Evolutionary conservation across 2,113 vertebrate species (phyloP), one percentile per base, ranked within the genome.

Genomic region (Indicator maculatus): DNA sequence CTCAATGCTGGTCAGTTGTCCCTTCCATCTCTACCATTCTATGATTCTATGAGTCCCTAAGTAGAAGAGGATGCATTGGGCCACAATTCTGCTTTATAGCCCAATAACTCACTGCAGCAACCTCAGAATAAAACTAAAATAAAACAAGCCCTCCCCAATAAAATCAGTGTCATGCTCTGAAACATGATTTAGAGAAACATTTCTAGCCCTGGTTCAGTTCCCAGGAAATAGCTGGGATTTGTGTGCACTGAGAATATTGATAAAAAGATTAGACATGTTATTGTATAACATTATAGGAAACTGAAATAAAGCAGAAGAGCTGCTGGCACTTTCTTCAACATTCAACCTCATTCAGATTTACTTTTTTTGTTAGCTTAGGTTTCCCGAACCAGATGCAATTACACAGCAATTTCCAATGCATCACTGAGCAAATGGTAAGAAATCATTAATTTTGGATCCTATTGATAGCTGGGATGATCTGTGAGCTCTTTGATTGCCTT

Each of bases 41-140:
- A 16, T 16, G 41, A 44, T 44, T 44, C 41, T 44, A 16, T 44
- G 41, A 44, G 41, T 16, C 41, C 16, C 58, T 83, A 94, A 94
- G 85, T 36, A 80, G 23, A 60, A 88, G 19, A 89, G 91, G 91
- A 93, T 6, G 1, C 61, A 74, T 78, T 92, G 86, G 65, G 58
- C 27, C 28, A 59, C 84, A 75, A 12, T 73, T 78, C 11, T 81
- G 78, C 36, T 96, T 93, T 93, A 90, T 64, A 93, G 80, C 18
- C 88, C 82, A 90, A 89, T 95, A 95, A 90, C 93, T 97, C 87
- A 95, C 63, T 96, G 89, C 94, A 61, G n/a, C 60, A 94, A 96
- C 93, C 95, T 93, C 93, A 38, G 93, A 95, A 82, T 44, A 44
- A 60, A 93, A 69, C 15, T 76, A 83, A 44, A 44, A 44, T 44